Base-by-base conservation (phyloP, 2,888 invertebrate species). In the Thereva nobilitata region DNA sequence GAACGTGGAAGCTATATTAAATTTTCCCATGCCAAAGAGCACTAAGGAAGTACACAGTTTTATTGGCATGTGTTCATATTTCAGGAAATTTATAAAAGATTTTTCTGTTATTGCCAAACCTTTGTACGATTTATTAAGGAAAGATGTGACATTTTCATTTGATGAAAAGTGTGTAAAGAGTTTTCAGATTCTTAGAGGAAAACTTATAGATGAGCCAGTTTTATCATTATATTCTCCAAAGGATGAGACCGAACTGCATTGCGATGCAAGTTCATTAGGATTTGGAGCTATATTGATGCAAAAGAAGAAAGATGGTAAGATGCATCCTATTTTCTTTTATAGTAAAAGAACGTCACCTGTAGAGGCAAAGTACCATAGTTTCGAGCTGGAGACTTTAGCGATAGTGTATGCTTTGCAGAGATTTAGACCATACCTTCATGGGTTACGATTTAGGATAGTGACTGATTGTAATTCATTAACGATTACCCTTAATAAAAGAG, bases 181-280 rank as follows among this genome's bases (percentile, higher is more conserved):
- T 40, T 54, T 54, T 40, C 9, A 7, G 37, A 37, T 10, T 5
- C 38, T 54, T 6, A 54, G 38, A 40, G 8, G 4, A 9, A 54
- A 52, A 0, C 23, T 52, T 34, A 2, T 55, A 10, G 42, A 38
- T 10, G 45, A 67, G 54, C 73, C 70, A 45, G 68, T 76, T 23
- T 67, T 78, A 10, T 69, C 72, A 5, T 56, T 77, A 5, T 77
- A 47, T 69, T 61, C 63, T 6, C 73, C 74, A 6, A 37, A 47
- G 34, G 8, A 47, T 44, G 72, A 73, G 65, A 76, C 74, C 4
- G 72, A 75, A 68, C 61, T 75, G 57, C 74, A 75, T 67, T 72
- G 71, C 12, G 75, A 75, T 68, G 75, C 74, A 1, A 72, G 72
- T 67, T 10, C 68, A 1, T 7, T 12, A 3, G 74, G 74, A 2